Conservation (phyloP, 2,113 vertebrate genomes). For the Aldabrachelys gigantea region DNA sequence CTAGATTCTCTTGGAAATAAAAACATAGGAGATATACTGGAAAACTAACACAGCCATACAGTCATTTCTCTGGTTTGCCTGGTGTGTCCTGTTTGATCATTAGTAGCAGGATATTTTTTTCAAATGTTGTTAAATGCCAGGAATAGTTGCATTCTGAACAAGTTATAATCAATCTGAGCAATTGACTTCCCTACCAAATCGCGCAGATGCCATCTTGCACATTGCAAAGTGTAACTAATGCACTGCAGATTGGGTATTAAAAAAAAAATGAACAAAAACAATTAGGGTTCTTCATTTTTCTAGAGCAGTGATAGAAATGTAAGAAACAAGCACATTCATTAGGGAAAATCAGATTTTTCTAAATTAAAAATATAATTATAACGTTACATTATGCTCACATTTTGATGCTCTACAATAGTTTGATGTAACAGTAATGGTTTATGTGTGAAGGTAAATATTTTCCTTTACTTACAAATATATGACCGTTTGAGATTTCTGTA, state of each 20-base stretch:
- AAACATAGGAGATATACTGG: not conserved
- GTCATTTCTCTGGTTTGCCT: not conserved
- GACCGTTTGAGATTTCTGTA: not conserved
- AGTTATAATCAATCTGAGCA: not conserved
- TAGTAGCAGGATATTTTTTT: conserved; percentile 31
- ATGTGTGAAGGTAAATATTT: not conserved
- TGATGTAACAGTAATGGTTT: not conserved
- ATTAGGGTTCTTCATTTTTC: not conserved
- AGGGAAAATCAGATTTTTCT: rapidly evolving
- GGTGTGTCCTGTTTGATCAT: conserved; percentile 44
- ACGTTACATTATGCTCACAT: not conserved
- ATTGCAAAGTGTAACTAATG: not conserved
- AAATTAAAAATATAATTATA: not conserved
- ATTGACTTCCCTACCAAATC: not conserved
- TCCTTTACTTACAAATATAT: not conserved
- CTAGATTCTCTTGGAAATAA: conserved; percentile 19
- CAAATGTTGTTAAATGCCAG: conserved; percentile 41
- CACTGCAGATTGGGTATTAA: not conserved
- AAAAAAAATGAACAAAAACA: not conserved
- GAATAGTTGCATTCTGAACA: conserved; percentile 51
- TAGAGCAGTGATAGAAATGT: not conserved
- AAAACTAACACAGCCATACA: not conserved
- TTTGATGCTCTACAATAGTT: not conserved
- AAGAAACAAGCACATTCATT: not conserved
- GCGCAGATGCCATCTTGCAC: not conserved